Evolutionary conservation across 2,888 invertebrate genomes (phyloP).

Genomic region (Drosophila vallismaia): DNA sequence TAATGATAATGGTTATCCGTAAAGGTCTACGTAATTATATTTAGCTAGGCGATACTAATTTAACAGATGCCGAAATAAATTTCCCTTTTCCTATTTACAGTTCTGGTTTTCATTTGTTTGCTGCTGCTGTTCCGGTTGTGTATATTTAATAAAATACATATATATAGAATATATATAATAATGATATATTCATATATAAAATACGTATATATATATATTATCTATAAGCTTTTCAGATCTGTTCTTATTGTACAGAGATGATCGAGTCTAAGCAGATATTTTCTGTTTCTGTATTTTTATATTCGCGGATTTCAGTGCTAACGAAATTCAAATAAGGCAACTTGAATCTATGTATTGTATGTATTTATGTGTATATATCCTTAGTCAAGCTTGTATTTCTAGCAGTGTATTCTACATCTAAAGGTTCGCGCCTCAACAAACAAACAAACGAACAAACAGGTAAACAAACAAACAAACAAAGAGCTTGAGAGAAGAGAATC

Average conservation of each 20-base stretch:
- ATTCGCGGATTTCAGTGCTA: conserved; percentile 59
- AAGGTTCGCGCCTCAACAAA: conserved; percentile 45
- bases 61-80: conserved; percentile 38
- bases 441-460: conserved; percentile 20
- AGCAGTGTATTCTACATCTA: conserved; percentile 25
- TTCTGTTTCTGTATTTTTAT: conserved; percentile 21
- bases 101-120: conserved; percentile 21
- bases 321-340: conserved; percentile 80
- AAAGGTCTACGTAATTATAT: conserved; percentile 62
- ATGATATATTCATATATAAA: conserved; percentile 74
- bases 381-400: conserved; percentile 37
- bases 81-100: conserved; percentile 30
- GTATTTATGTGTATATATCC: conserved; percentile 31
- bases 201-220: conserved; percentile 56
- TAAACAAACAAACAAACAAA: conserved; percentile 10
- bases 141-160: conserved; percentile 63
- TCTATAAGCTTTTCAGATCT: conserved; percentile 21
- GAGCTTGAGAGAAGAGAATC: conserved; percentile 17
- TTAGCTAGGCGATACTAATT: conserved; percentile 38
- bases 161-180: conserved; percentile 60
- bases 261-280: conserved; percentile 33
- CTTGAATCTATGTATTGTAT: conserved; percentile 74
- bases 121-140: conserved; percentile 32
- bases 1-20: conserved; percentile 62
- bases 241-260: conserved; percentile 11